Conservation (phyloP, 2,797 vertebrate species). For the Acestrorhynchus altus region DNA sequence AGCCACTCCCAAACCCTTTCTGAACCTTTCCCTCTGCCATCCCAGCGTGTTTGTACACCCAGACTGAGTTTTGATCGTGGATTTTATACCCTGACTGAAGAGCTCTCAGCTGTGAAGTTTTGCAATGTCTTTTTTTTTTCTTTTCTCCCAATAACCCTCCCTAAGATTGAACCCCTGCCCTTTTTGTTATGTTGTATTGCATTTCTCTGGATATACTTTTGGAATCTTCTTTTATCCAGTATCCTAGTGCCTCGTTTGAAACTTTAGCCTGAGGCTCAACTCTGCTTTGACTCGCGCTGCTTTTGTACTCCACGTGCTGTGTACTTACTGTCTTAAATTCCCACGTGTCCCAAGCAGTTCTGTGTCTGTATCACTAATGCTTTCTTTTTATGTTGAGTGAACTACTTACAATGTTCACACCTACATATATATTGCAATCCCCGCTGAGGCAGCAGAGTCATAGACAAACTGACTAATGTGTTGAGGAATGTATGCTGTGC, state of each 20-base stretch:
- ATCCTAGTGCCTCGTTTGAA: slow-evolving; percentile 51
- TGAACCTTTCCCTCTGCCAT: slow-evolving; percentile 25
- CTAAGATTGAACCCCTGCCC: neutral
- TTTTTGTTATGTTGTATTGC: slow-evolving; percentile 29
- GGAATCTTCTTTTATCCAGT: slow-evolving; percentile 44
- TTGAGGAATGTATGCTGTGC: slow-evolving; percentile 37
- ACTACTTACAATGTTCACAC: slow-evolving; percentile 29
- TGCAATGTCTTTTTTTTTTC: slow-evolving; percentile 10
- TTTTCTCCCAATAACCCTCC: neutral
- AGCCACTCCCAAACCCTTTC: slow-evolving; percentile 45
- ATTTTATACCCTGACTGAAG: slow-evolving; percentile 60
- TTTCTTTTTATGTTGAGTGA: slow-evolving; percentile 24
- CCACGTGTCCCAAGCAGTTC: neutral
- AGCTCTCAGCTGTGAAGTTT: slow-evolving; percentile 60
- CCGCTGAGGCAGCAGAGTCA: slow-evolving; percentile 30
- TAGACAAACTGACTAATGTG: slow-evolving; percentile 21
- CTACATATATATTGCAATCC: slow-evolving; percentile 17
- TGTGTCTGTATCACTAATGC: slow-evolving; percentile 36
- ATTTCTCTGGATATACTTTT: slow-evolving; percentile 43
- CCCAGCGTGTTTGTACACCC: slow-evolving; percentile 37
- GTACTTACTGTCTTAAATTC: slow-evolving; percentile 36
- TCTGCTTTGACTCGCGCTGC: slow-evolving; percentile 34
- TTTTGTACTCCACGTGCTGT: slow-evolving; percentile 45
- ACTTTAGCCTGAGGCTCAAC: slow-evolving; percentile 42
- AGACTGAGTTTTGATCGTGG: slow-evolving; percentile 52